Conservation (phyloP, 1,140 invertebrate genomes). For the Phymastichus coffea region DNA sequence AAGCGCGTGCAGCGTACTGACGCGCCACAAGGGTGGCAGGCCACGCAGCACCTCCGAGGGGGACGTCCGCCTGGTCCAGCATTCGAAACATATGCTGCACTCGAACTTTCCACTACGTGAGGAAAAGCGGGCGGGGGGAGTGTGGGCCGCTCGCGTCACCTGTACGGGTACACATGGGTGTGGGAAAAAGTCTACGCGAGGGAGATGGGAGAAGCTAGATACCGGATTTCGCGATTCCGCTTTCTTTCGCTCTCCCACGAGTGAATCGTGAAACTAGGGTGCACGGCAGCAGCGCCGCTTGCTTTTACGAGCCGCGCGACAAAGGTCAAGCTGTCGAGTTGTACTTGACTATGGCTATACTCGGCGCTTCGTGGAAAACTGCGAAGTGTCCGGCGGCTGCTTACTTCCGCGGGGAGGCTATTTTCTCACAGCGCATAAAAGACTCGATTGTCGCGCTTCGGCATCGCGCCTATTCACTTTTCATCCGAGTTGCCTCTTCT, state of each 20-base stretch:
- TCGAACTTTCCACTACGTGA: not conserved
- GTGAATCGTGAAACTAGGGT: not conserved
- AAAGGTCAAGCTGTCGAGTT: not conserved
- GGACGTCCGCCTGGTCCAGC: too few species aligned
- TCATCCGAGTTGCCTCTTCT: too few species aligned
- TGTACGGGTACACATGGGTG: not conserved
- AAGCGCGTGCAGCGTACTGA: too few species aligned
- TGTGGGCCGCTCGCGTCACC: constrained; percentile 11
- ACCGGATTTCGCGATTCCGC: constrained; percentile 1
- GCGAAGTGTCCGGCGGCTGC: not conserved
- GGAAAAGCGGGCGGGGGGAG: not conserved
- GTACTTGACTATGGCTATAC: not conserved
- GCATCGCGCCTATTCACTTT: too few species aligned
- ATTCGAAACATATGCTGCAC: constrained; percentile 18
- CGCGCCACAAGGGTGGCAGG: too few species aligned
- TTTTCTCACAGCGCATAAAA: too few species aligned
- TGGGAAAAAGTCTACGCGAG: not conserved
- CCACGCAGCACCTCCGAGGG: too few species aligned
- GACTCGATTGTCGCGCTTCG: too few species aligned
- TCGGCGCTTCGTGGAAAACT: not conserved
- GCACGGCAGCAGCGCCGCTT: not conserved
- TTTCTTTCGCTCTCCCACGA: constrained; percentile 7
- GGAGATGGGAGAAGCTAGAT: constrained; percentile 3
- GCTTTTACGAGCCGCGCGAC: not conserved
- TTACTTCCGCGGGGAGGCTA: not conserved